Conservation (phyloP, 1,140 invertebrate species). For the Dryas iulia region DNA sequence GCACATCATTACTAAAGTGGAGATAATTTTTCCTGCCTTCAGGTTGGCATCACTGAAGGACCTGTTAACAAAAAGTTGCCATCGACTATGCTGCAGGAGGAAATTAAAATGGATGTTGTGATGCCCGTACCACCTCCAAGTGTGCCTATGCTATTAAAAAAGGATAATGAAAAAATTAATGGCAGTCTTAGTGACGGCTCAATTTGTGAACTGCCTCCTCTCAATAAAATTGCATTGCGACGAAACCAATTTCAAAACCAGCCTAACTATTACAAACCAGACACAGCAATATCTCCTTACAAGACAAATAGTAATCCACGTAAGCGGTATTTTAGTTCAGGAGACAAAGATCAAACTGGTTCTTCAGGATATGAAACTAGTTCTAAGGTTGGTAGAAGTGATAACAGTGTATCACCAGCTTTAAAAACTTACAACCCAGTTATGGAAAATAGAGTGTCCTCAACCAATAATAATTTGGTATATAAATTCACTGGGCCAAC, state of each 20-base stretch:
- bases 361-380: slow-evolving; percentile 65
- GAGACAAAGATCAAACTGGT: slow-evolving; percentile 59
- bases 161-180: slow-evolving; percentile 45
- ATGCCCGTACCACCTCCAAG: slow-evolving; percentile 55
- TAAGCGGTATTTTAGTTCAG: slow-evolving; percentile 53
- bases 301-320: slow-evolving; percentile 49
- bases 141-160: slow-evolving; percentile 41
- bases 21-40: slow-evolving; percentile 80
- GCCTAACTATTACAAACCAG: slow-evolving; percentile 45
- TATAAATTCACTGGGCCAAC: slow-evolving; percentile 65
- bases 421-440: slow-evolving; percentile 56
- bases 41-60: slow-evolving; percentile 79
- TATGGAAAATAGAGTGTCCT: slow-evolving; percentile 75
- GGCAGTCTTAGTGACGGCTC: slow-evolving; percentile 71
- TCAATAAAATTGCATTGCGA: slow-evolving; percentile 49
- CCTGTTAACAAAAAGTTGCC: slow-evolving; percentile 73
- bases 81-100: slow-evolving; percentile 68
- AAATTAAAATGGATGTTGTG: slow-evolving; percentile 55
- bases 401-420: slow-evolving; percentile 38
- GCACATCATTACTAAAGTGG: slow-evolving; percentile 78
- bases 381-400: slow-evolving; percentile 51
- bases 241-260: slow-evolving; percentile 52
- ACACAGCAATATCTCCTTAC: slow-evolving; percentile 41
- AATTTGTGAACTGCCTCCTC: slow-evolving; percentile 57
- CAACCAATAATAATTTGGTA: slow-evolving; percentile 70